Evolutionary conservation across 53 echinoderm and acorn worm species (phyloP).

Genomic region (Patiria pectinifera): DNA sequence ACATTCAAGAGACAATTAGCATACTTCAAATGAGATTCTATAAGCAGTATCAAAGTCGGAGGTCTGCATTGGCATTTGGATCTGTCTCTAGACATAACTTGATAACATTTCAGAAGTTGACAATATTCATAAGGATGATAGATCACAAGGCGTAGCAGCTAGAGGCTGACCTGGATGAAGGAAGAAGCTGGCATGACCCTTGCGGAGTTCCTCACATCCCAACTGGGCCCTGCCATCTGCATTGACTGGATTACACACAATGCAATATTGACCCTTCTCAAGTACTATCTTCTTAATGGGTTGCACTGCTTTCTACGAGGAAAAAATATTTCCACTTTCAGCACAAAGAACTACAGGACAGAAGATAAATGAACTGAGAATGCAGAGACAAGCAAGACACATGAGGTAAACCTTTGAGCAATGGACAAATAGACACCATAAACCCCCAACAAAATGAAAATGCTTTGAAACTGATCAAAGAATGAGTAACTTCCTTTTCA

Average conservation of each 20-base stretch:
- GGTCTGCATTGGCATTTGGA: not conserved
- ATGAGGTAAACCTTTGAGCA: not conserved
- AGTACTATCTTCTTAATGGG: constrained; percentile 77
- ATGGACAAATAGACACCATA: too few species aligned
- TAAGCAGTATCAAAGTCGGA: not conserved
- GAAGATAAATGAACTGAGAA: not conserved
- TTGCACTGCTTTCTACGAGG: constrained; percentile 67
- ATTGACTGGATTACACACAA: constrained; percentile 85
- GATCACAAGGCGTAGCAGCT: not conserved
- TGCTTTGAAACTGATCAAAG: not conserved
- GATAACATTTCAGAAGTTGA: not conserved
- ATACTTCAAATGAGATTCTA: too few species aligned
- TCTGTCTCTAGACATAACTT: not conserved
- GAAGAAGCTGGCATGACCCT: constrained; percentile 84
- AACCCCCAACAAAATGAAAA: not conserved
- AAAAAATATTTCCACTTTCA: not conserved
- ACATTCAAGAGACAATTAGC: too few species aligned
- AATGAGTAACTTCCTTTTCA: too few species aligned
- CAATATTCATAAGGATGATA: not conserved
- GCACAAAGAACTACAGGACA: not conserved
- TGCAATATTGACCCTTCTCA: constrained; percentile 85
- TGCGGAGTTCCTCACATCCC: constrained; percentile 84
- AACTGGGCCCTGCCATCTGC: constrained; percentile 71
- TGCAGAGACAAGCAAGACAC: not conserved
- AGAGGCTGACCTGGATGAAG: constrained; percentile 82